Evolutionary conservation across 2,888 invertebrate genomes (phyloP).

Genomic region (Dromius quadrimaculatus): DNA sequence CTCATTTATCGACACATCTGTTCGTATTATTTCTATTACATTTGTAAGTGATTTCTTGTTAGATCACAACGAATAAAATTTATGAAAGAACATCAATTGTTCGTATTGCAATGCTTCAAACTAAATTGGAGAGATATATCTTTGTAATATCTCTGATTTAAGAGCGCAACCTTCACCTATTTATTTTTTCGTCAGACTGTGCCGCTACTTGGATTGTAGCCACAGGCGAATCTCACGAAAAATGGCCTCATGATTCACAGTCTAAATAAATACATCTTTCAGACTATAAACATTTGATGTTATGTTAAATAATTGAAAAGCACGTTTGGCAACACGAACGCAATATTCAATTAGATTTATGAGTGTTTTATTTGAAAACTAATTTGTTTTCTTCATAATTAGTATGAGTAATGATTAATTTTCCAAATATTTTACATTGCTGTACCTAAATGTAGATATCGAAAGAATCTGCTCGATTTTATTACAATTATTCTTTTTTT

Average conservation of each 20-base stretch:
- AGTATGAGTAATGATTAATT: no score
- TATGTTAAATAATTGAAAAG: slow-evolving; percentile 19
- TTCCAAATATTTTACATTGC: no score
- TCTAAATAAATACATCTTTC: slow-evolving; percentile 28
- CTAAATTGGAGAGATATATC: no score
- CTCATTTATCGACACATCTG: background rate
- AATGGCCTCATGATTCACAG: slow-evolving; percentile 37
- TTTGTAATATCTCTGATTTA: slow-evolving; percentile 35
- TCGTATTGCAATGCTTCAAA: no score
- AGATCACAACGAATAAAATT: no score
- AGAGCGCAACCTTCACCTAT: slow-evolving; percentile 41
- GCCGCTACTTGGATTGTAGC: slow-evolving; percentile 25
- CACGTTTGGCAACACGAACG: background rate
- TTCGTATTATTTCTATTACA: background rate
- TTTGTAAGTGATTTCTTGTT: background rate
- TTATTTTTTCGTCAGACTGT: slow-evolving; percentile 32
- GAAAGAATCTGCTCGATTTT: no score
- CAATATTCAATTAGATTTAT: background rate
- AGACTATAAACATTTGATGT: slow-evolving; percentile 4
- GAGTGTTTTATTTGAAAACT: background rate
- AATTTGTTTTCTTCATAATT: no score
- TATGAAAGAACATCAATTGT: no score
- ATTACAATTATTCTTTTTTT: no score
- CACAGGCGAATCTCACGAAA: slow-evolving; percentile 41
- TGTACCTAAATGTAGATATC: no score